Conservation (phyloP, 2,797 vertebrate genomes). For the Karalla daura region DNA sequence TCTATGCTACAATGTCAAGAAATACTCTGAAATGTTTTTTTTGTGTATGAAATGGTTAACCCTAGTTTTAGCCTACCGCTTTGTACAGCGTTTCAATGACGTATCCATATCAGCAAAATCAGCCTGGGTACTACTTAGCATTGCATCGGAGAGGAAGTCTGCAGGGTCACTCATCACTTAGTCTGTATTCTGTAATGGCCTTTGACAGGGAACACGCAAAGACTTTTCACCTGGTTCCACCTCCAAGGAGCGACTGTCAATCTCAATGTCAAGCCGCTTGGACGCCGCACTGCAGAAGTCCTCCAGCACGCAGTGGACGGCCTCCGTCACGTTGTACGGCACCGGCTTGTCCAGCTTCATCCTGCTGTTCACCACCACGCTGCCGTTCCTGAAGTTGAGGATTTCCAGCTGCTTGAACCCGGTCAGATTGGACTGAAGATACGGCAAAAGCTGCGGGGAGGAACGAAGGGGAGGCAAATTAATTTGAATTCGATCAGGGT, state of each 20-base stretch:
- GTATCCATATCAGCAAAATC: too few relatives aligned
- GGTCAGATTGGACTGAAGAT: slow-evolving; percentile 92
- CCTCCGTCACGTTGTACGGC: slow-evolving; percentile 91
- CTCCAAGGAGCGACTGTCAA: slow-evolving; percentile 91
- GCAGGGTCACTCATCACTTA: too few relatives aligned
- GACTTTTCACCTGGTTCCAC: slow-evolving; percentile 87
- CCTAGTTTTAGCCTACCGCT: too few relatives aligned
- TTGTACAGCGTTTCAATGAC: too few relatives aligned
- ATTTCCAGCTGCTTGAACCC: slow-evolving; percentile 96
- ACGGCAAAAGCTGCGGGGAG: slow-evolving; percentile 90
- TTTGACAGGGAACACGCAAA: not conserved
- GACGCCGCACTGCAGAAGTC: slow-evolving; percentile 89
- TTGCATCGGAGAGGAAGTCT: too few relatives aligned
- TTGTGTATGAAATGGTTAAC: too few relatives aligned
- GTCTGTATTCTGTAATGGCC: too few relatives aligned
- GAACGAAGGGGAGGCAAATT: slow-evolving; percentile 17
- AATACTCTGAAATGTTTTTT: too few relatives aligned
- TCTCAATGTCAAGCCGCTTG: slow-evolving; percentile 88
- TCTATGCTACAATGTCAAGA: too few relatives aligned
- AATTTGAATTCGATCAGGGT: slow-evolving; percentile 2
- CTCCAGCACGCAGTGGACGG: slow-evolving; percentile 89
- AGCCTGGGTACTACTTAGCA: too few relatives aligned
- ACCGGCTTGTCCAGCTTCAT: slow-evolving; percentile 90
- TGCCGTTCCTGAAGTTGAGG: slow-evolving; percentile 94
- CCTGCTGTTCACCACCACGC: slow-evolving; percentile 94